Evolutionary conservation across 2,113 vertebrate genomes (phyloP), one percentile per base, ranked within the genome.

Genomic region (Microtus ochrogaster): DNA sequence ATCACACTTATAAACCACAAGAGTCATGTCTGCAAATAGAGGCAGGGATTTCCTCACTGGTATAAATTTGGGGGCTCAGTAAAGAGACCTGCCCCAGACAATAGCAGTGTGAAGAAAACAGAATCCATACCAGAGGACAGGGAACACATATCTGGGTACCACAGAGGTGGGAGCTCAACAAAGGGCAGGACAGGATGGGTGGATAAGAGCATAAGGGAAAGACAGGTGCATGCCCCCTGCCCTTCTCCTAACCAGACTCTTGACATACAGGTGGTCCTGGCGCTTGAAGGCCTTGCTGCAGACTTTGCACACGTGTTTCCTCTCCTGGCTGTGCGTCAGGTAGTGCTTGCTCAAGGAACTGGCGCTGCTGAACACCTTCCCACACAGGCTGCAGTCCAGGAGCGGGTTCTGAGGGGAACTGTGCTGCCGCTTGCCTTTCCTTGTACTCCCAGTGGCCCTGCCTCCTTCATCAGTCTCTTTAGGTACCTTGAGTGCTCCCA

Each of bases 231-330:
- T 83, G 58, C 7, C 81, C 58, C n/a, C 55, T 83, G 55, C 58
- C 58, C 65, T 12, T n/a, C 5, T 21, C 39, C 83, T n/a, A 49
- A 28, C 65, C 86, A 85, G 55, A 47, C 72, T 70, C 81, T 65
- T 89, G 87, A 98, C 99, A 36, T 97, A 99, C 99, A 99, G 97
- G 96, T 98, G 98, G 96, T 99, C 98, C 85, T 98, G 98, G 0
- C 98, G 98, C 93, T 99, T 98, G 68, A 99, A 99, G 22, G 98
- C 98, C 95, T 98, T 98, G 96, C 98, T 95, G 97, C 98, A 99
- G 97, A 98, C 74, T 36, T 93, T 92, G 93, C 99, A 99, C 14
- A 98, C 84, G 22, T 98, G 98, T 1, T 98, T 98, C 74, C 98
- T 93, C 19, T 98, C 97, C 95, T 98, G 97, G 96, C 98, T 98